phyloP scores from a whole-genome alignment of 2,113 vertebrate genomes.

The Thunnus maccoyii region DNA sequence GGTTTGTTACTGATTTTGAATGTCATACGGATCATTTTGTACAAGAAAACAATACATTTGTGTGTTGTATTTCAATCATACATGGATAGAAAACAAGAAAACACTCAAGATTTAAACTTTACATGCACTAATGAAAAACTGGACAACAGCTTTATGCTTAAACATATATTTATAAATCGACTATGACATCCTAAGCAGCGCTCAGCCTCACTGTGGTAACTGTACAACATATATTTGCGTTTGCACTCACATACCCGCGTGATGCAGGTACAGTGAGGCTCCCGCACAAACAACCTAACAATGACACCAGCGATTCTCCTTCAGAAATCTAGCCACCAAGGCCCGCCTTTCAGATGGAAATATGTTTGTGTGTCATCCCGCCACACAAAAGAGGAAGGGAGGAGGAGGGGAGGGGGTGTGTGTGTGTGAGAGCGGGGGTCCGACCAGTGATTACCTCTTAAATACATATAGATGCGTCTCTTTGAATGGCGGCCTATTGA shows the following conservation, averaged over 20 bases:
- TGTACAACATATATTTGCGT: conserved; percentile 12
- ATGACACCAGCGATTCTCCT: conserved; percentile 74
- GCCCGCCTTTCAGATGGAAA: conserved; percentile 85
- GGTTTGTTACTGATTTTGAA: too few species aligned
- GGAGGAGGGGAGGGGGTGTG: conserved; percentile 12
- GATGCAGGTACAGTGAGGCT: conserved; percentile 54
- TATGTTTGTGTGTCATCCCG: conserved; percentile 81
- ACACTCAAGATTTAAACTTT: too few species aligned
- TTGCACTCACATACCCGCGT: conserved; percentile 15
- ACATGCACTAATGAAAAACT: too few species aligned
- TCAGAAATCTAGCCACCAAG: conserved; percentile 72
- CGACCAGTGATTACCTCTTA: conserved; percentile 81
- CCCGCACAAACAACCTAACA: conserved; percentile 67
- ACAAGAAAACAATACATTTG: too few species aligned
- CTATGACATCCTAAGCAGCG: neutral
- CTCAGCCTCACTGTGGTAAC: neutral
- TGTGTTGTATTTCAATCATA: too few species aligned
- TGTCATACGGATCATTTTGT: too few species aligned
- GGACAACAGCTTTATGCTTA: neutral
- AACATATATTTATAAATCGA: neutral
- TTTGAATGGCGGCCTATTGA: conserved; percentile 78
- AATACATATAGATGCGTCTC: conserved; percentile 80
- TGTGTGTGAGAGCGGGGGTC: conserved; percentile 37
- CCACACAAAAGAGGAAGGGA: conserved; percentile 56
- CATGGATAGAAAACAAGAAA: too few species aligned